Evolutionary conservation across 2,113 vertebrate genomes (phyloP), one percentile per base, ranked within the genome.

Genomic region (Brachypteracias leptosomus): DNA sequence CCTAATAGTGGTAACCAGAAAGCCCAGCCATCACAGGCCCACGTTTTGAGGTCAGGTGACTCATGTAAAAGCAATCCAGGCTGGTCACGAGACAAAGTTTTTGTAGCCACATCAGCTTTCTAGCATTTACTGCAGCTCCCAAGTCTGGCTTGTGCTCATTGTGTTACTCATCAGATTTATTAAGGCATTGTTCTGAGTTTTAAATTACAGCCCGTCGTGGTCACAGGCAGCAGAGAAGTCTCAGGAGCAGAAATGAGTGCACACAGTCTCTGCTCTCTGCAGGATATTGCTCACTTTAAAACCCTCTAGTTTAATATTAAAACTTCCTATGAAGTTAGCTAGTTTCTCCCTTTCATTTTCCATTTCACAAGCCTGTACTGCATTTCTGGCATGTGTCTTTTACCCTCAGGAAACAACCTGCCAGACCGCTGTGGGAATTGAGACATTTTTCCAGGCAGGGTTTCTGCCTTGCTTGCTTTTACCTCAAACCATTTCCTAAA

Each of bases 81-180:
- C 70, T 1, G 2, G 87, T 97, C 97, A 97, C 88, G 94, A 96
- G 97, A 85, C 70, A 62, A 40, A 91, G 59, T 91, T 96, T 97
- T 85, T 96, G 94, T 87, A 96, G 93, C 88, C 90, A 76, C 93
- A 96, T 93, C 93, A 96, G 95, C 93, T 96, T 97, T 97, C 79
- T 88, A 93, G 92, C 58, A 88, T 93, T 94, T 92, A 73, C 88
- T 93, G 88, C 75, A 82, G 57, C 78, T 95, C 81, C 76, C 58
- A 85, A 96, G 81, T 68, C 61, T 90, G 90, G 67, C 63, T 93
- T 90, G 87, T 18, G 54, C 58, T 93, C 84, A 79, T 77, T 90
- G 92, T 91, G n/a, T 65, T 95, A 86, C 84, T 95, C 88, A 85
- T 90, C 91, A 94, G 88, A 85, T 95, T 89, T 96, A 93, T 87